Conservation (phyloP, 2,113 vertebrate genomes). For the Paramisgurnus dabryanus region DNA sequence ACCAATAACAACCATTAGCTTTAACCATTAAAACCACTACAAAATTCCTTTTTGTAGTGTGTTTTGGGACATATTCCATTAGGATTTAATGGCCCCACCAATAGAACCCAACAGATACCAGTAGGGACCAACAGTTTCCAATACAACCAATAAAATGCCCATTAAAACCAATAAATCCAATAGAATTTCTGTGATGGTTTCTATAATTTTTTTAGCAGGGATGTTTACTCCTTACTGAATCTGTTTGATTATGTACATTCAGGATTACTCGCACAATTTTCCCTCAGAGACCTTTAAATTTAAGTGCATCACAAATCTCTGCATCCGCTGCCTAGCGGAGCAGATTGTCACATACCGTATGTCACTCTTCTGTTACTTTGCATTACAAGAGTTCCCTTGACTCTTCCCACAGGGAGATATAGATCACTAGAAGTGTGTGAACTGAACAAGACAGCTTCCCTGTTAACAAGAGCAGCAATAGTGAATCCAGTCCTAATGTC, state of each 20-base stretch:
- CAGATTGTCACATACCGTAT: conserved; percentile 41
- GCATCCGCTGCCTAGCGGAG: neutral
- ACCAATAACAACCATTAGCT: too few relatives aligned
- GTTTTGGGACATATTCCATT: too few relatives aligned
- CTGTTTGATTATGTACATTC: neutral
- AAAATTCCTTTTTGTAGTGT: too few relatives aligned
- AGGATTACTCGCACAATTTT: neutral
- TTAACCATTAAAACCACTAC: too few relatives aligned
- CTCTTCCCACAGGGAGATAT: conserved; percentile 29
- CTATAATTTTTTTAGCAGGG: too few relatives aligned
- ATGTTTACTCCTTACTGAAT: too few relatives aligned
- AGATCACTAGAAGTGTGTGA: conserved; percentile 40
- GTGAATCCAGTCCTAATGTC: conserved; percentile 33
- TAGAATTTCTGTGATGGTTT: too few relatives aligned
- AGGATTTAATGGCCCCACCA: too few relatives aligned
- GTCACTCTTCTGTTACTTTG: conserved; percentile 18
- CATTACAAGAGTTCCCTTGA: conserved; percentile 31
- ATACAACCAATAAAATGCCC: too few relatives aligned
- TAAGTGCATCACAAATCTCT: conserved; percentile 53
- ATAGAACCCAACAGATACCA: too few relatives aligned
- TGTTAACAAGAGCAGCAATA: conserved; percentile 38
- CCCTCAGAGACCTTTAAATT: conserved; percentile 21
- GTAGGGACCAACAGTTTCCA: too few relatives aligned
- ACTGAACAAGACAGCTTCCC: conserved; percentile 35
- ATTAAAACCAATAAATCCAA: too few relatives aligned